Conservation (phyloP, 2,797 vertebrate species). For the Brotula barbata region DNA sequence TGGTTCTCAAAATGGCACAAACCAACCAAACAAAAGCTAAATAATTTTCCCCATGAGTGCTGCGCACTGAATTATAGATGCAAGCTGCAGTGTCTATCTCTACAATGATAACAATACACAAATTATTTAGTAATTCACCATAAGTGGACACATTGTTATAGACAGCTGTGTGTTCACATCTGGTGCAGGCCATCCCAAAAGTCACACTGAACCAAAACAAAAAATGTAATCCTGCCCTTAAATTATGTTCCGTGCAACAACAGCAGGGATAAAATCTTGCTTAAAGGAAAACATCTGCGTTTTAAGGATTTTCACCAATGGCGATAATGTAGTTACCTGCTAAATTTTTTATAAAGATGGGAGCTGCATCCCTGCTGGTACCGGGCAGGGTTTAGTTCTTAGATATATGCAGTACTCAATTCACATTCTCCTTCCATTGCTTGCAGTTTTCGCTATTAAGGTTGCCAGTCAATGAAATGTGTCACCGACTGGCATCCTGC, state of each 20-base stretch:
- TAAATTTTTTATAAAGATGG: conserved; percentile 6
- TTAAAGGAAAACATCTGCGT: conserved; percentile 24
- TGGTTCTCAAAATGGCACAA: too few species aligned
- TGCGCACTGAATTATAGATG: too few species aligned
- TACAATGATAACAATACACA: too few species aligned
- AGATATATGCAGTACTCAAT: conserved; percentile 8
- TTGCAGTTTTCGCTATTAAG: conserved; percentile 12
- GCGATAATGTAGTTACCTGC: conserved; percentile 39
- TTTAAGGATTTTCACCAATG: conserved; percentile 41
- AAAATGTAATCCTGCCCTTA: not conserved
- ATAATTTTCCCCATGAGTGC: too few species aligned
- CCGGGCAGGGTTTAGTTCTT: not conserved
- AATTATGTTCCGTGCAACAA: conserved; percentile 4
- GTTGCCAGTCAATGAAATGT: conserved; percentile 44
- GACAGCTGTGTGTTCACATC: too few species aligned
- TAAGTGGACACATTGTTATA: too few species aligned
- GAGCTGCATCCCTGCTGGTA: conserved; percentile 5
- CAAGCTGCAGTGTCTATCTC: too few species aligned
- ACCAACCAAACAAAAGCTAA: too few species aligned
- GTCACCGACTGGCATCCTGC: conserved; percentile 22
- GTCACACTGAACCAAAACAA: too few species aligned
- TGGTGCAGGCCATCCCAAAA: too few species aligned
- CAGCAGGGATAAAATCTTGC: conserved; percentile 9
- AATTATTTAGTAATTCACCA: too few species aligned
- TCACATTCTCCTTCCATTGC: conserved; percentile 18